phyloP scores from a whole-genome alignment of 92 coral and sea anemone genomes.

The Porites rus region DNA sequence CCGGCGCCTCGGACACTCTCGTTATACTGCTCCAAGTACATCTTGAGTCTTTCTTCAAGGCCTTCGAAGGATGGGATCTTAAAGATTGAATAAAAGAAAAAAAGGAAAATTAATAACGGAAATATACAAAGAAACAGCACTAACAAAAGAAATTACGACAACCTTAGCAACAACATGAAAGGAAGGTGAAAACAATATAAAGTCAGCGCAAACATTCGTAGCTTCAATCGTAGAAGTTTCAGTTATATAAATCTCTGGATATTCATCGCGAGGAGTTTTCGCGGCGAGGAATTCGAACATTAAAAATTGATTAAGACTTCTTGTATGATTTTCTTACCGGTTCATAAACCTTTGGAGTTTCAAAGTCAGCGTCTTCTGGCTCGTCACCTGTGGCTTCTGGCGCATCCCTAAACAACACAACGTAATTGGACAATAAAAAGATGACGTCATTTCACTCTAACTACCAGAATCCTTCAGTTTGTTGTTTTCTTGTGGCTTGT shows the following conservation, averaged over 20 bases:
- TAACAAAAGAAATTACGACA: background rate
- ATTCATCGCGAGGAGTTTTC: background rate
- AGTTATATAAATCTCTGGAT: background rate
- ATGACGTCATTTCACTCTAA: no score
- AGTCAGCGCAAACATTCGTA: no score
- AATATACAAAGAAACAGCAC: background rate
- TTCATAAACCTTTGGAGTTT: slow-evolving; percentile 97
- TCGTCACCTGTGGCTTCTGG: slow-evolving; percentile 99
- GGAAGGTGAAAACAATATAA: no score
- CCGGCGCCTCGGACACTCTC: slow-evolving; percentile 98
- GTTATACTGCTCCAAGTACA: slow-evolving; percentile 91
- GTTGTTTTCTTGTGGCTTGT: no score
- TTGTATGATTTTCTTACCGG: slow-evolving; percentile 64
- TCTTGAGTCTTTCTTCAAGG: slow-evolving; percentile 81
- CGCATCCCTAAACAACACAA: slow-evolving; percentile 77
- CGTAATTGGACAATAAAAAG: no score
- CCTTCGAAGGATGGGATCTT: slow-evolving; percentile 90
- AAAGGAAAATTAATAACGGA: background rate
- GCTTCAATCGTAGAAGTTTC: no score
- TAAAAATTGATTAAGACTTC: background rate
- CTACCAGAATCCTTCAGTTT: no score
- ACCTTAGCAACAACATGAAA: background rate
- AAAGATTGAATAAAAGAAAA: background rate
- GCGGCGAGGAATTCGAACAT: no score
- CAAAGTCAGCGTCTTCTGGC: slow-evolving; percentile 98